A percentile compares a stretch with the other conserved stretches of the same genome.
These are phyloP conservation scores for Dysdera silvatica DNA, from an alignment of 1,140 invertebrate genomes.

Conservation along the genomic window DNA sequence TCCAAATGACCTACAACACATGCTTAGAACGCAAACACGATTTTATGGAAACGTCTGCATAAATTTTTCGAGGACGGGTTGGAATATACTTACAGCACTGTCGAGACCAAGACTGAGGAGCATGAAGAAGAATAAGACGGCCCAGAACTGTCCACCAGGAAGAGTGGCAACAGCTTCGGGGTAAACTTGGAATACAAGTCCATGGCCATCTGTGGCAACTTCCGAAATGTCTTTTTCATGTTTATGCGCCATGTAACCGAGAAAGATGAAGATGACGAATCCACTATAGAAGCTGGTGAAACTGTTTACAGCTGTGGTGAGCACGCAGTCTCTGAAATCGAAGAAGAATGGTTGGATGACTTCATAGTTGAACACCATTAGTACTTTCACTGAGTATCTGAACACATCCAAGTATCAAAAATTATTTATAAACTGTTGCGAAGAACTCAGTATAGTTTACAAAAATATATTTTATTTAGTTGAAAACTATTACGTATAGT, in stretches of 20 bases:
- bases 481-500: too few relatives aligned
- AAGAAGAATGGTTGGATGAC: constrained; percentile 6
- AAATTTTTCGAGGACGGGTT: too few relatives aligned
- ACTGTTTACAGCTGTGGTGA: constrained; percentile 61
- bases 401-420: too few relatives aligned
- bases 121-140: constrained; percentile 87
- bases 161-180: constrained; percentile 81
- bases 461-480: too few relatives aligned
- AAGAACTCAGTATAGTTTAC: too few relatives aligned
- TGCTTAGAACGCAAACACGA: too few relatives aligned
- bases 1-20: too few relatives aligned
- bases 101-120: constrained; percentile 85
- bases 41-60: too few relatives aligned
- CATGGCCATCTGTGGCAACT: constrained; percentile 77
- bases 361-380: too few relatives aligned
- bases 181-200: constrained; percentile 84
- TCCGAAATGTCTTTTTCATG: constrained; percentile 70
- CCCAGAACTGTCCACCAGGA: constrained; percentile 80
- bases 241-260: constrained; percentile 81
- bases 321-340: constrained; percentile 43
- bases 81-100: constrained; percentile 74
- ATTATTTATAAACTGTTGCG: too few relatives aligned
- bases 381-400: too few relatives aligned
- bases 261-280: constrained; percentile 86
- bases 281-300: constrained; percentile 86